Evolutionary conservation across 2,113 vertebrate species (phyloP).

Genomic region (Scopus umbretta): DNA sequence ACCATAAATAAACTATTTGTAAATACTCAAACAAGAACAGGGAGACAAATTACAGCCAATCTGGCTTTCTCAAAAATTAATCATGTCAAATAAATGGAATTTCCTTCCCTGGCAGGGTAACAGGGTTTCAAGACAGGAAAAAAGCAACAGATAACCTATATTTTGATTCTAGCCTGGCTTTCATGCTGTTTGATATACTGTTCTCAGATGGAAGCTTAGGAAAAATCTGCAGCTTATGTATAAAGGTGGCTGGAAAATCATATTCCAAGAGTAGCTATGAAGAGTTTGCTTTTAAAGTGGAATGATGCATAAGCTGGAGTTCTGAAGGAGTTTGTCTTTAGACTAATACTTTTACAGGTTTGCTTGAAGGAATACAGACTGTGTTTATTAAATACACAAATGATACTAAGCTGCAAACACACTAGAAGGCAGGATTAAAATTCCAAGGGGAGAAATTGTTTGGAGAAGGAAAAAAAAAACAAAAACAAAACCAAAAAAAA

Average conservation of each 20-base stretch:
- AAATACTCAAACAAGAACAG: neutral
- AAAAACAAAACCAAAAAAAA: neutral
- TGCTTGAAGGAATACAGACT: neutral
- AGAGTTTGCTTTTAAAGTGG: neutral
- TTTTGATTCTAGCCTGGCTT: neutral
- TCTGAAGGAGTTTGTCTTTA: neutral
- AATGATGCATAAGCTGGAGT: neutral
- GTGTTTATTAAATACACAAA: neutral
- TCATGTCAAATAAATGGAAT: neutral
- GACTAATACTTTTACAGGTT: neutral
- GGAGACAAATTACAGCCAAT: neutral
- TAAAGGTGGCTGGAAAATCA: neutral
- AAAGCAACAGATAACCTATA: neutral
- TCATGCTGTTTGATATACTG: neutral
- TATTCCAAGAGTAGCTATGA: neutral
- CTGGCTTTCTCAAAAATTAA: neutral
- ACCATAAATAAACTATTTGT: neutral
- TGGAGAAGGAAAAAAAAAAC: neutral
- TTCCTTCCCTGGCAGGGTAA: neutral
- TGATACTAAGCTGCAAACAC: neutral
- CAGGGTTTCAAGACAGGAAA: neutral
- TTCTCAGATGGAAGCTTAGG: neutral
- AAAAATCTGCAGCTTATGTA: neutral
- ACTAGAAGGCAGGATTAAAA: neutral
- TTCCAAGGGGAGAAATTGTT: neutral